These are phyloP conservation scores for Stenurella melanura DNA, from an alignment of 2,888 invertebrate genomes.

Conservation along the genomic window DNA sequence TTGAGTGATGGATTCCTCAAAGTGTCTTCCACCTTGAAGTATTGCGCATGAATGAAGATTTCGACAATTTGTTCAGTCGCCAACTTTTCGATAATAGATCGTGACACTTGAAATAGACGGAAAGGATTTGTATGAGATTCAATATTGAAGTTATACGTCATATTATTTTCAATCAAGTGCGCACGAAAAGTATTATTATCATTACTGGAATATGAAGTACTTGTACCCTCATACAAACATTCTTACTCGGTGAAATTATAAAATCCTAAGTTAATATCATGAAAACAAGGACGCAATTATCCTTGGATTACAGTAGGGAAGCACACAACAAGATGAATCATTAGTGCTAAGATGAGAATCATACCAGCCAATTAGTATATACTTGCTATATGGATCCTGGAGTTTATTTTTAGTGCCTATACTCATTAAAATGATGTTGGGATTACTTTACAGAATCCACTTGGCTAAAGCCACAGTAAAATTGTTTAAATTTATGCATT, in stretches of 20 bases:
- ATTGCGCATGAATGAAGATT: no score
- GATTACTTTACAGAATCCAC: slow-evolving; percentile 7
- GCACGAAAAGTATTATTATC: no score
- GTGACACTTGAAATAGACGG: no score
- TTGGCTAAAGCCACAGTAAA: not conserved
- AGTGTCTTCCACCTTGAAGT: no score
- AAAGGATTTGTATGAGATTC: no score
- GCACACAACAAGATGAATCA: not conserved
- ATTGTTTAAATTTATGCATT: slow-evolving; percentile 12
- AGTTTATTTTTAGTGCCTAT: not conserved
- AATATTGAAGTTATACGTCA: no score
- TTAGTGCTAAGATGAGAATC: not conserved
- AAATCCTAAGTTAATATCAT: not conserved
- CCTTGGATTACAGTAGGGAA: not conserved
- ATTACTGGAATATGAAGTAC: not conserved
- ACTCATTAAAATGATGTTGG: not conserved
- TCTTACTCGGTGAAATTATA: not conserved
- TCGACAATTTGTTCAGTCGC: no score
- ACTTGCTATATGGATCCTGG: not conserved
- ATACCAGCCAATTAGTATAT: not conserved
- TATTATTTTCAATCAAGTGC: no score
- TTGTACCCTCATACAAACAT: not conserved
- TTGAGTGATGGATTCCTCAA: no score
- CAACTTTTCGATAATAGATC: no score
- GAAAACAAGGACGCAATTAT: not conserved